Percentiles rank a stretch among this genome's conserved stretches.
These are phyloP conservation scores for Unio pictorum DNA, from an alignment of 2,888 invertebrate genomes.

Conservation along the genomic window DNA sequence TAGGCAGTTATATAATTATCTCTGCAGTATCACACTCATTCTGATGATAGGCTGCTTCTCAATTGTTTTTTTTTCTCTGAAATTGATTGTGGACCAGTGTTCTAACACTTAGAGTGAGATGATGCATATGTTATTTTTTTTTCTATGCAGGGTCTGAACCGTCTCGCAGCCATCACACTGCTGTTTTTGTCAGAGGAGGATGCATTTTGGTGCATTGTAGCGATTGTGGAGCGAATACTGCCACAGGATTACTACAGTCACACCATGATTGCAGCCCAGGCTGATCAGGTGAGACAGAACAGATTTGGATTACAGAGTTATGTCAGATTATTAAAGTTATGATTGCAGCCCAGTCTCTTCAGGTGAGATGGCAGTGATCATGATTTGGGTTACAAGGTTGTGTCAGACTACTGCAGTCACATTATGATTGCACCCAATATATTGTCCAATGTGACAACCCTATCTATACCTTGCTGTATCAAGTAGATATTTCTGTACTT, in stretches of 20 bases:
- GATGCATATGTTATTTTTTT: not conserved
- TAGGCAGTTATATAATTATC: too few relatives aligned
- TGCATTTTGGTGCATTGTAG: slow-evolving; percentile 75
- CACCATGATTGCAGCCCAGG: slow-evolving; percentile 74
- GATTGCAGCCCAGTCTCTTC: slow-evolving; percentile 75
- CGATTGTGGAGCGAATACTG: slow-evolving; percentile 74
- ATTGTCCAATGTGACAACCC: too few relatives aligned
- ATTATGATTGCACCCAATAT: slow-evolving; percentile 74
- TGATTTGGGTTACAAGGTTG: not conserved
- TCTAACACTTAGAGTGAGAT: not conserved
- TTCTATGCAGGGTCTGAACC: slow-evolving; percentile 74
- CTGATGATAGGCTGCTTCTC: too few relatives aligned
- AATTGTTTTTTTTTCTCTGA: too few relatives aligned
- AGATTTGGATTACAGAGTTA: not conserved
- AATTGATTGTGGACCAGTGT: not conserved
- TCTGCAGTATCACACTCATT: too few relatives aligned
- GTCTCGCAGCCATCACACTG: slow-evolving; percentile 75
- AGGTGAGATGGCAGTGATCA: slow-evolving; percentile 65
- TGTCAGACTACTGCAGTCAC: slow-evolving; percentile 73
- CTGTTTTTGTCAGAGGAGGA: slow-evolving; percentile 75
- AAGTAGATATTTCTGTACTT: too few relatives aligned
- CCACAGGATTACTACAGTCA: slow-evolving; percentile 74
- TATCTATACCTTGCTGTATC: too few relatives aligned
- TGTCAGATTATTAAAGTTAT: slow-evolving; percentile 74
- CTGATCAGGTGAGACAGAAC: slow-evolving; percentile 73